phyloP scores from a whole-genome alignment of 2,113 vertebrate genomes.

The Syrrhaptes paradoxus region DNA sequence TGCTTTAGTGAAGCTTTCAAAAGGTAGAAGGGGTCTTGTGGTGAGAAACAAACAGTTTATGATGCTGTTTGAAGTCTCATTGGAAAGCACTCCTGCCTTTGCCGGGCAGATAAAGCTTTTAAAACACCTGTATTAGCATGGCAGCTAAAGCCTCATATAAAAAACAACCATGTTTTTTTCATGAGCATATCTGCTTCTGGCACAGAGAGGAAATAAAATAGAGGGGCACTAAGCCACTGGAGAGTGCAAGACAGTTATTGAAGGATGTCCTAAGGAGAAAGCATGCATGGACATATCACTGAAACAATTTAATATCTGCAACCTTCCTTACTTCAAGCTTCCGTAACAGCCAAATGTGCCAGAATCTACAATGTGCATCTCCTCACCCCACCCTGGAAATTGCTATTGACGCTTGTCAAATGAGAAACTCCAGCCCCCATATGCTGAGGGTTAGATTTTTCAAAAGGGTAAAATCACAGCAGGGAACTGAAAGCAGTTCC shows the following conservation, averaged over 20 bases:
- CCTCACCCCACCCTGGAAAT: background rate
- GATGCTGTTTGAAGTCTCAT: constrained; percentile 55
- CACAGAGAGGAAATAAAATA: background rate
- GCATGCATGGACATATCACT: accelerated
- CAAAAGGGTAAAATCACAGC: background rate
- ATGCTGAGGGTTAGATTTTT: background rate
- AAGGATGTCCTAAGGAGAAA: background rate
- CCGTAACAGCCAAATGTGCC: background rate
- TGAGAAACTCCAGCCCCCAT: background rate
- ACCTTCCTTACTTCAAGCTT: background rate
- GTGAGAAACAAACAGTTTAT: constrained; percentile 53
- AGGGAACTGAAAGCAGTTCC: background rate
- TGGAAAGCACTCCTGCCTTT: constrained; percentile 50
- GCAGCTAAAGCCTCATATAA: background rate
- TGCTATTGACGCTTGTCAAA: background rate
- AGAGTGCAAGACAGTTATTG: background rate
- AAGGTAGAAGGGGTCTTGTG: constrained; percentile 2
- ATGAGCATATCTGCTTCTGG: constrained; percentile 23
- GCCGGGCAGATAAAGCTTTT: background rate
- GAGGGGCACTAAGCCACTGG: background rate
- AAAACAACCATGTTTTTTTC: background rate
- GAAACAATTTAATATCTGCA: background rate
- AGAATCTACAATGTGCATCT: background rate
- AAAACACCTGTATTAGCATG: constrained; percentile 29
- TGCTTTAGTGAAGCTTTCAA: background rate